Evolutionary conservation across 1,140 invertebrate genomes (phyloP), one percentile per base, ranked within the genome.

Genomic region (Papilio helenus): DNA sequence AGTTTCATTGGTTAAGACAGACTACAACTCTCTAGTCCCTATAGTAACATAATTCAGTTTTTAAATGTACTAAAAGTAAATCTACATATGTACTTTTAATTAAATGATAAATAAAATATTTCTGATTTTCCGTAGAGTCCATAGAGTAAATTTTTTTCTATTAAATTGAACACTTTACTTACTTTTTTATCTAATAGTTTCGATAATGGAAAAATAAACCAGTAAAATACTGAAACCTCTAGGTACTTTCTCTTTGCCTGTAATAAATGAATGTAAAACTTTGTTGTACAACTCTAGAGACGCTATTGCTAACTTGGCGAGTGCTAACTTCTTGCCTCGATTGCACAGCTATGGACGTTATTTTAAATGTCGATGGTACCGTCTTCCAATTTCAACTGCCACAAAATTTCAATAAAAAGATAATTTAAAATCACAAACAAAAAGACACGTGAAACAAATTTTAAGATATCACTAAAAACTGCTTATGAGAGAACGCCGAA

Each of bases 181-280:
- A n/a, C n/a, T n/a, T n/a, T n/a, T n/a, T n/a, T 23, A 26, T 23
- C 10, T 61, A 23, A 61, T 12, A 61, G 58, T 61, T 61, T 61
- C 58, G 26, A 65, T 65, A 65, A 65, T 7, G 14, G 23, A 65
- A 65, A 29, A 42, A 72, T 72, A 39, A 10, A 29, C 71, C 18
- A 44, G 18, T 87, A 81, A 87, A 90, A 87, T 86, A 81, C 82
- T 87, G 86, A 88, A 89, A 87, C 90, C 88, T 87, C 87, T 89
- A 89, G 87, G 85, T 81, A 86, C 86, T 91, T 90, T 85, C 85
- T 85, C 74, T 29, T 84, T 86, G 88, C 87, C 85, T 90, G 88
- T 86, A 89, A 91, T 91, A 91, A 92, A 92, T 92, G 90, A 87
- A 91, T 92, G 88, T 90, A 88, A 91, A 92, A 91, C 88, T 89